These are phyloP conservation scores for Ptiloglossa arizonensis DNA, from an alignment of 1,140 invertebrate species.

Conservation along the genomic window DNA sequence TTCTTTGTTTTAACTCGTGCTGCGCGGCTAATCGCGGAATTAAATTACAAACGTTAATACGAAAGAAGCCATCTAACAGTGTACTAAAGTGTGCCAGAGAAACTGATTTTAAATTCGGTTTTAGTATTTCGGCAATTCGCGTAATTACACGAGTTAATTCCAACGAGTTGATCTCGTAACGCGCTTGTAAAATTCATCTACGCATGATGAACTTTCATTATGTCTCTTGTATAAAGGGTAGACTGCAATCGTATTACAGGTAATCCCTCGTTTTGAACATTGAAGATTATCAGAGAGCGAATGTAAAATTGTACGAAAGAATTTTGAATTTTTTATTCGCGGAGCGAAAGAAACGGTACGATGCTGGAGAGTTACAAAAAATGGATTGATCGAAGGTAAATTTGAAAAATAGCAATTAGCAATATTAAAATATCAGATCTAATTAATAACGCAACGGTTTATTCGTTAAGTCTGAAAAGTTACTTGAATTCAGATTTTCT, in stretches of 20 bases:
- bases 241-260: background rate
- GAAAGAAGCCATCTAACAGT: conserved; percentile 15
- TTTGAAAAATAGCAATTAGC: too few species aligned
- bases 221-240: background rate
- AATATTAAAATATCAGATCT: too few species aligned
- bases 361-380: too few species aligned
- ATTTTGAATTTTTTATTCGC: too few species aligned
- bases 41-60: conserved; percentile 44
- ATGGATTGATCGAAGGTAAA: too few species aligned
- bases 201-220: background rate
- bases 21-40: conserved; percentile 2
- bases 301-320: too few species aligned
- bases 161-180: background rate
- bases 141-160: conserved; percentile 30
- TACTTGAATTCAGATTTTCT: too few species aligned
- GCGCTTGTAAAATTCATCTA: background rate
- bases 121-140: conserved; percentile 4
- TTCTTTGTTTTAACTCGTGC: conserved; percentile 31
- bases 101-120: conserved; percentile 47
- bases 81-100: conserved; percentile 9
- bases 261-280: background rate
- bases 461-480: too few species aligned
- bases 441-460: too few species aligned
- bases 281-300: too few species aligned
- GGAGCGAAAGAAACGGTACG: too few species aligned